phyloP scores from a whole-genome alignment of 2,888 invertebrate species.

The Suillia variegata region DNA sequence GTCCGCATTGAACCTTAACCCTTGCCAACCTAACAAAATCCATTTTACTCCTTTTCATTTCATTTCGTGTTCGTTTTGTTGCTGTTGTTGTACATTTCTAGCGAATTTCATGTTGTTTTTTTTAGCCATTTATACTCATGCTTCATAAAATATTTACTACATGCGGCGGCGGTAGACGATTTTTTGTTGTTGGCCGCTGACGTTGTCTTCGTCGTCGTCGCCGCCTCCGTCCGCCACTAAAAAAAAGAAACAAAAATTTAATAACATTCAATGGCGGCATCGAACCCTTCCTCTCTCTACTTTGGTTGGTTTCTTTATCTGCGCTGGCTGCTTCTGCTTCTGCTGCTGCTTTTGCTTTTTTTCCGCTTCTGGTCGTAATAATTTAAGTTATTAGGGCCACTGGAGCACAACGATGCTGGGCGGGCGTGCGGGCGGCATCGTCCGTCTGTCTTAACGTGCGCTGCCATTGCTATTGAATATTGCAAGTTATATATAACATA shows the following conservation, averaged over 20 bases:
- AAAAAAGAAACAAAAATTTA: background rate
- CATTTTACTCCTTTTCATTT: too few relatives aligned
- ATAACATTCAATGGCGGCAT: background rate
- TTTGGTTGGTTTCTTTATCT: too few relatives aligned
- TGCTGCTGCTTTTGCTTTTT: background rate
- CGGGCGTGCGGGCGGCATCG: too few relatives aligned
- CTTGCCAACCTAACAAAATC: too few relatives aligned
- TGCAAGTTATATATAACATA: too few relatives aligned
- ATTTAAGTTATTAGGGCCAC: background rate
- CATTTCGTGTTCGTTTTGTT: background rate
- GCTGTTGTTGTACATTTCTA: background rate
- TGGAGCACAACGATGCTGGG: background rate
- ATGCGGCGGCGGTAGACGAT: constrained; percentile 5
- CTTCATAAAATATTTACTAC: constrained; percentile 12
- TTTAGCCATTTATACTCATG: constrained; percentile 6
- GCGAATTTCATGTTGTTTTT: constrained; percentile 10
- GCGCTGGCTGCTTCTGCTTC: background rate
- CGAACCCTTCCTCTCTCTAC: background rate
- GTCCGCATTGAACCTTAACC: too few relatives aligned
- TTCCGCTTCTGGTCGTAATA: background rate
- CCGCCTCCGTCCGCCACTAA: background rate
- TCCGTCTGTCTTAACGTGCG: too few relatives aligned
- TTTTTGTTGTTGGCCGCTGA: background rate
- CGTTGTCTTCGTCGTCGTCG: background rate
- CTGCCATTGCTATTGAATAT: too few relatives aligned